Base-by-base conservation (phyloP, 2,797 vertebrate genomes). In the Nannoperca australis region DNA sequence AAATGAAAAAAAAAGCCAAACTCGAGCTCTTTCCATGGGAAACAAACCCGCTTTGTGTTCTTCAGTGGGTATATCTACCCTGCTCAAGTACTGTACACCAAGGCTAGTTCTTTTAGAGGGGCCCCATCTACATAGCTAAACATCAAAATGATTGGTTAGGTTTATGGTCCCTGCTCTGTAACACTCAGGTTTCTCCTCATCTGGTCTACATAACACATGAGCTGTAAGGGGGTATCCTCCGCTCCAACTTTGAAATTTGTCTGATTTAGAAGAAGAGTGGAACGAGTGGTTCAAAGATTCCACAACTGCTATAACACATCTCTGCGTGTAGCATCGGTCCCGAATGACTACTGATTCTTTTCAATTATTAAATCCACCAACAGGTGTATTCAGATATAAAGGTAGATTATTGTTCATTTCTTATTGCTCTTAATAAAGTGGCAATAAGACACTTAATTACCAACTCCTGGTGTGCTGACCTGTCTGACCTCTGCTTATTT, bases 101-200 rank as follows among this genome's bases (percentile, higher is more conserved):
- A 65, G 70, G 70, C 65, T 42, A 30, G 30, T 54, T 49, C 50
- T 72, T 61, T 40, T 13, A 51, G 66, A 75, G 72, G 70, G 77
- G 47, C 71, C 73, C 70, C 60, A 47, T 79, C 62, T 54, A 64
- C 32, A 67, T 64, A 56, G 65, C 74, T 70, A 51, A 85, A 80
- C 81, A 88, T 85, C 64, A 76, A 49, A 79, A 83, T 66, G 7
- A 58, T 70, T 81, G 78, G 67, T 76, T 75, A 38, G 56, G 73
- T 89, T 90, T 87, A 86, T 87, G 83, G 70, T 56, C 71, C 73
- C 76, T 67, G 64, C 56, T 76, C 64, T 78, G 63, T 27, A 30
- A 78, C 5, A 51, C 62, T 90, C 73, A 78, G 70, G 79, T 90
- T 91, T 80, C 85, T 73, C 55, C 67, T 88, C 85, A 85, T 87